phyloP scores from a whole-genome alignment of 1,140 invertebrate genomes.

The Scaptomyza montana region DNA sequence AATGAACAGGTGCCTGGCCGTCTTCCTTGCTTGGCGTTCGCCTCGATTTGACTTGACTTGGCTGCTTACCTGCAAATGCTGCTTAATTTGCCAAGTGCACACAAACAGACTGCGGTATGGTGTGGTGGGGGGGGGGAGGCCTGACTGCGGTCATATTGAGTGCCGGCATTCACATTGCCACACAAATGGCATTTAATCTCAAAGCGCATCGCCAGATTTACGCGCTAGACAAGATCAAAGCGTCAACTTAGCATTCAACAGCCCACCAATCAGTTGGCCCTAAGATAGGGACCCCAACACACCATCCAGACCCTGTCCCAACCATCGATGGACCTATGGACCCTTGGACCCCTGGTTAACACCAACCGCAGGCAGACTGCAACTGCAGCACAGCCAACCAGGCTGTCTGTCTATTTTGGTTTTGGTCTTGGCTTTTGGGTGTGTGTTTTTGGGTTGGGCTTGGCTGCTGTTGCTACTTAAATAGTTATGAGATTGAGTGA shows the following conservation, averaged over 20 bases:
- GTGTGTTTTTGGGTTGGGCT: slow-evolving; percentile 1
- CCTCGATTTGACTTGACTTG: slow-evolving; percentile 8
- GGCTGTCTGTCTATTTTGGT: background rate
- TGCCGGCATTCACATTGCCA: slow-evolving; percentile 43
- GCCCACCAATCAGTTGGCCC: slow-evolving; percentile 68
- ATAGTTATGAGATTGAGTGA: slow-evolving; percentile 36
- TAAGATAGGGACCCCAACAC: slow-evolving; percentile 21
- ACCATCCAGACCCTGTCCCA: too few relatives aligned
- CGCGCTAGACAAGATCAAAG: slow-evolving; percentile 78
- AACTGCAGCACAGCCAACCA: background rate
- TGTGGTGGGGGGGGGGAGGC: too few relatives aligned
- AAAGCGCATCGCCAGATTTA: slow-evolving; percentile 76
- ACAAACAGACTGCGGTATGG: background rate
- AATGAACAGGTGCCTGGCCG: slow-evolving; percentile 72
- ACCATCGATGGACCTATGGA: background rate
- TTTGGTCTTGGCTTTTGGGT: background rate
- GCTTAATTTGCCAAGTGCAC: slow-evolving; percentile 60
- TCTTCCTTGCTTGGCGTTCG: background rate
- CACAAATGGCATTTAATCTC: slow-evolving; percentile 75
- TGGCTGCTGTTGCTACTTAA: slow-evolving; percentile 24
- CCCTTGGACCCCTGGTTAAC: background rate
- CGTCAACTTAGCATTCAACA: slow-evolving; percentile 79
- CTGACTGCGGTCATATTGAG: slow-evolving; percentile 29
- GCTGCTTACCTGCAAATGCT: background rate
- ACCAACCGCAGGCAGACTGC: slow-evolving; percentile 2